phyloP scores from a whole-genome alignment of 2,113 vertebrate genomes.

The Rhinoderma darwinii region DNA sequence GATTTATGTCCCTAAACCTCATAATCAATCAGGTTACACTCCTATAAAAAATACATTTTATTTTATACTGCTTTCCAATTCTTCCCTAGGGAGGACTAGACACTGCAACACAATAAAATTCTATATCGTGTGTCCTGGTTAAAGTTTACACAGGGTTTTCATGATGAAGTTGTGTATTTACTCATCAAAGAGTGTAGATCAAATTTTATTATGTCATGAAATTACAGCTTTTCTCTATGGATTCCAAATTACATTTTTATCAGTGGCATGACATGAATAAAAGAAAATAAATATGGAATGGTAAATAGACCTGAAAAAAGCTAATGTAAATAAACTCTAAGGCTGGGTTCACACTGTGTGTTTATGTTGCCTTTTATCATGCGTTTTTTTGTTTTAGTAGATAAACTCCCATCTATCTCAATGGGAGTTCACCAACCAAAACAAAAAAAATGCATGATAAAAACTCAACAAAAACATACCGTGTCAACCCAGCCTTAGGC shows the following conservation, averaged over 20 bases:
- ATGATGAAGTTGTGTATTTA: conserved; percentile 14
- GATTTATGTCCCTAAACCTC: not conserved
- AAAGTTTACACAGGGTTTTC: not conserved
- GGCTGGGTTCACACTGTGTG: no score
- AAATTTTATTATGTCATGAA: not conserved
- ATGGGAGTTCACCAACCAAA: no score
- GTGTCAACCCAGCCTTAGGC: no score
- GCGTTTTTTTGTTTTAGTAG: no score
- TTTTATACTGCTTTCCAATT: conserved; percentile 1
- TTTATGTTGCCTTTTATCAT: no score
- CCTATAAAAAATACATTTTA: conserved; percentile 20
- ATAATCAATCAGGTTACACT: conserved; percentile 11
- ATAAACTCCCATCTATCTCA: no score
- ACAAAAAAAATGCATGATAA: no score
- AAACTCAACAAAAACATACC: no score
- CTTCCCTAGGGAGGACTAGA: not conserved
- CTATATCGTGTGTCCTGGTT: conserved; percentile 6
- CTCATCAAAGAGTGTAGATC: not conserved
- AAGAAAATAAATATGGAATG: no score
- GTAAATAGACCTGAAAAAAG: no score
- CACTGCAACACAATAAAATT: not conserved
- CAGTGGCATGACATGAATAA: no score
- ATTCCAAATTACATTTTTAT: not conserved
- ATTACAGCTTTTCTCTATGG: not conserved
- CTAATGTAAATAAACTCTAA: no score